Evolutionary conservation across 2,797 vertebrate species (phyloP), one percentile per base, ranked within the genome.

Genomic region (Falco naumanni): DNA sequence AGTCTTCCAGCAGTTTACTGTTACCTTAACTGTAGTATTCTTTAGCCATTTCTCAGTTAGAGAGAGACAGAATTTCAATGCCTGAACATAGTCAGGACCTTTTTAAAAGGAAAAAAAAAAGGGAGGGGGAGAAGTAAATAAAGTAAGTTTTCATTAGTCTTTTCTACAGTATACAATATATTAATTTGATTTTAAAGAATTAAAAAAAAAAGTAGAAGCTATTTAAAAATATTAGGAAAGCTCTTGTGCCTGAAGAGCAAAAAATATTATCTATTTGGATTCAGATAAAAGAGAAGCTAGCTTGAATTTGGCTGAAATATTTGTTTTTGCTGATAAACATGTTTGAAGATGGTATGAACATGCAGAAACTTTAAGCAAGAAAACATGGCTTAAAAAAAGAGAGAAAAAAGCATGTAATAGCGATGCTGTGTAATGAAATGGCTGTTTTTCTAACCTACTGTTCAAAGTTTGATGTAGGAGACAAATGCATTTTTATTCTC

Each of bases 81-180:
- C 98, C 70, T 98, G 98, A 48, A 99, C 98, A 96, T 99, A 99
- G 95, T 98, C 98, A 57, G 98, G 97, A 53, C 99, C 99, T 99
- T 86, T 85, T 92, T 47, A 13, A 93, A 41, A 90, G n/a, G 16
- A 21, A 19, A 16, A 31, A 16, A 31, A 47, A 34, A 9, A 4
- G 12, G 4, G 8, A 13, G 37, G 13, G 41, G 41, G 14, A 20
- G 5, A 34, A 56, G 13, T 17, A 71, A 82, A 78, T 43, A 39
- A 66, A 20, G 6, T 2, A 39, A 43, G 4, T 79, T 84, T 72
- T 69, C 11, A 64, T 76, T 3, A 78, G 45, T 50, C 10, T 11
- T 70, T 85, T 54, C n/a, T 66, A 60, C 6, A 56, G 20, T 21
- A 25, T 11, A 60, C 9, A 60, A 5, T 33, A 37, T 9, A 59